Evolutionary conservation across 2,113 vertebrate species (phyloP).

Genomic region (Rhynchopsitta pachyrhyncha): DNA sequence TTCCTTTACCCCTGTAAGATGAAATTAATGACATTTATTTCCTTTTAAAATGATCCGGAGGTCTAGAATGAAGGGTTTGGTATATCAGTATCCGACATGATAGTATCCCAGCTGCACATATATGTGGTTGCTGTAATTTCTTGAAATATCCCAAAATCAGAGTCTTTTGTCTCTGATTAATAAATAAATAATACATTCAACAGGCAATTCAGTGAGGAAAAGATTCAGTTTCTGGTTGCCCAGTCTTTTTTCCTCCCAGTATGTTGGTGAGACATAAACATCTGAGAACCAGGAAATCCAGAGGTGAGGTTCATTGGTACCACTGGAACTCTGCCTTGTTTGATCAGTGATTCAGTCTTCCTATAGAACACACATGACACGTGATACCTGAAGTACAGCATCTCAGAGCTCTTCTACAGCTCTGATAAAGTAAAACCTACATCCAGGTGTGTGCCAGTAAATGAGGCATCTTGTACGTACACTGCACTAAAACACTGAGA

Average conservation of each 20-base stretch:
- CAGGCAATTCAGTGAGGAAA: background rate
- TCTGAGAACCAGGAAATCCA: constrained; percentile 17
- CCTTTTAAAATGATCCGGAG: background rate
- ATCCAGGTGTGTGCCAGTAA: background rate
- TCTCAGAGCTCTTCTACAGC: background rate
- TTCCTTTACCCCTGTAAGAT: background rate
- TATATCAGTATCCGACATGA: background rate
- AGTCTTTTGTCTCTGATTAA: background rate
- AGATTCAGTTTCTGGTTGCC: background rate
- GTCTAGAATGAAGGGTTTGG: background rate
- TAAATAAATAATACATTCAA: background rate
- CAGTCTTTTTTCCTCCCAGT: background rate
- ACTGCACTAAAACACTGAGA: background rate
- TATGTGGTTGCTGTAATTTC: background rate
- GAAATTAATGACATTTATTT: background rate
- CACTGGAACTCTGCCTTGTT: background rate
- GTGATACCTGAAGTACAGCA: background rate
- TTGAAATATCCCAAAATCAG: background rate
- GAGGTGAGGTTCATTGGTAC: background rate
- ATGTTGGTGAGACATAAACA: background rate
- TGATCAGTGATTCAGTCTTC: constrained; percentile 40
- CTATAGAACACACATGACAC: background rate
- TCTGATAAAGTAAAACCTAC: background rate
- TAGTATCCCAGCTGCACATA: background rate
- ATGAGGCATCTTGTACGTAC: accelerated